Percentiles rank a stretch among this genome's conserved stretches.
phyloP scores from a whole-genome alignment of 2,797 vertebrate genomes.

The Telmatherina bonti region DNA sequence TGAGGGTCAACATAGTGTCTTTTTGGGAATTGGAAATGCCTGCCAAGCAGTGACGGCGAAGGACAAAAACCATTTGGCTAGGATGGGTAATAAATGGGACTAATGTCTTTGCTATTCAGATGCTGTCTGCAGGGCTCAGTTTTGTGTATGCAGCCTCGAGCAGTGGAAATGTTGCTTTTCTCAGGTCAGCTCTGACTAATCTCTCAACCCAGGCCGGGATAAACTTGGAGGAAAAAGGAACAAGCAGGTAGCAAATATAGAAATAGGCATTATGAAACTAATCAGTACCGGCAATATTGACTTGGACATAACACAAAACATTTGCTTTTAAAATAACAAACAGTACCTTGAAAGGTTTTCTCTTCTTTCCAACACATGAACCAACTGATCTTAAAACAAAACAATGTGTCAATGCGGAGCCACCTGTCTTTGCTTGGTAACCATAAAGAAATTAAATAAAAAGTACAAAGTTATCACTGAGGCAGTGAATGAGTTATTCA shows the following conservation, averaged over 20 bases:
- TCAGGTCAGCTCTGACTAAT: constrained; percentile 75
- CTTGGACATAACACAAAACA: constrained; percentile 40
- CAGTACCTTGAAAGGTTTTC: constrained; percentile 1
- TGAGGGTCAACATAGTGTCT: constrained; percentile 77
- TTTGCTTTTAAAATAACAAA: constrained; percentile 33
- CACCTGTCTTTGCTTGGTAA: no score
- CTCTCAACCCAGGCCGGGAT: constrained; percentile 39
- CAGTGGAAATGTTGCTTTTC: constrained; percentile 63
- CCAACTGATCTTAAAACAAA: neutral
- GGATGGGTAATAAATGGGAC: constrained; percentile 73
- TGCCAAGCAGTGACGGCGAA: constrained; percentile 60
- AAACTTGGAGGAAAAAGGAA: constrained; percentile 55
- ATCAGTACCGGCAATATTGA: constrained; percentile 58
- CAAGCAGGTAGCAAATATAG: constrained; percentile 50
- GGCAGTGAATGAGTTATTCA: no score
- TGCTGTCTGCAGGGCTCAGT: constrained; percentile 57
- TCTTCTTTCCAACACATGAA: neutral
- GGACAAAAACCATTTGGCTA: constrained; percentile 71
- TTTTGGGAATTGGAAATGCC: constrained; percentile 76
- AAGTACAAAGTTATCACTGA: no score
- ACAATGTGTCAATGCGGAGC: no score
- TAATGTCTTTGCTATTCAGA: constrained; percentile 71
- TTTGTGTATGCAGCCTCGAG: constrained; percentile 62
- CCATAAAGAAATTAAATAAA: no score
- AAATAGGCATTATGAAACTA: constrained; percentile 56